phyloP scores from a whole-genome alignment of 2,113 vertebrate species.

The Dolichallabes microphthalmus region DNA sequence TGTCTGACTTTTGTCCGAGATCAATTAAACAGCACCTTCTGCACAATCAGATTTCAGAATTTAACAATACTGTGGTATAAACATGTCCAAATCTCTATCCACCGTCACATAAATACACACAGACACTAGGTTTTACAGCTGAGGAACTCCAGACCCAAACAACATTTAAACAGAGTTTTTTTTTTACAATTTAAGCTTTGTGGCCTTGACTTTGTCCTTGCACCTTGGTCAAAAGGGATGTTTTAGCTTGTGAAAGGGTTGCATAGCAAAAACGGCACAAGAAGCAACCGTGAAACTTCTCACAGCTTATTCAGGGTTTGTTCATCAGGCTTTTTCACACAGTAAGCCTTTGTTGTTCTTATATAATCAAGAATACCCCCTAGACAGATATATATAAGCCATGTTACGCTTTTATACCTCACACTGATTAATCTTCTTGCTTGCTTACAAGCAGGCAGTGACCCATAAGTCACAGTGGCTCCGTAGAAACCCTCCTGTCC shows the following conservation, averaged over 20 bases:
- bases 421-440: background rate
- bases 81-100: background rate
- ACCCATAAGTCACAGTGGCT: background rate
- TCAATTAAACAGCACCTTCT: background rate
- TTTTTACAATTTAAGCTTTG: conserved; percentile 47
- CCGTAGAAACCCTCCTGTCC: background rate
- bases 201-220: conserved; percentile 20
- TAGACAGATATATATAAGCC: conserved; percentile 17
- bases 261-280: conserved; percentile 49
- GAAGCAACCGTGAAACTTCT: background rate
- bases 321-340: background rate
- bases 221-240: conserved; percentile 47
- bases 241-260: conserved; percentile 51
- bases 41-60: background rate
- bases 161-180: conserved; percentile 32
- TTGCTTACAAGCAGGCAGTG: background rate
- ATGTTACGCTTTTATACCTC: background rate
- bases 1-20: background rate
- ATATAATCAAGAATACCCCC: conserved; percentile 7
- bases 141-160: conserved; percentile 52
- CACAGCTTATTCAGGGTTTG: background rate
- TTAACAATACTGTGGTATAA: background rate
- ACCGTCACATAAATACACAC: background rate
- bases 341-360: conserved; percentile 25
- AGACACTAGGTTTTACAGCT: conserved; percentile 18